Percentiles rank a stretch among this genome's conserved stretches.
Conservation (phyloP, 2,888 invertebrate species). For the Serrognathus titanus region DNA sequence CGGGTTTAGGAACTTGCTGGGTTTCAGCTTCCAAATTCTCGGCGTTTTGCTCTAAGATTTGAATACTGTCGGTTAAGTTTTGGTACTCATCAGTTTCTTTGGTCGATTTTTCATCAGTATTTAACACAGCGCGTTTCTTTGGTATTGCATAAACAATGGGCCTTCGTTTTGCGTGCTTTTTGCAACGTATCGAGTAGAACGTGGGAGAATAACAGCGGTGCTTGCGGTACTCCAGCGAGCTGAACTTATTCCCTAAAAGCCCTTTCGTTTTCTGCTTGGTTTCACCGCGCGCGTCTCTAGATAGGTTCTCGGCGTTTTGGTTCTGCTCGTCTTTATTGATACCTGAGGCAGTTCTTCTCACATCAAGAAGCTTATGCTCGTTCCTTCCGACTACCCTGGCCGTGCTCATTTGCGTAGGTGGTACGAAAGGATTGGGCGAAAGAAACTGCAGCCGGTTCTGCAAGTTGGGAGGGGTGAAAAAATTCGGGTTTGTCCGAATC, state of each 20-base stretch:
- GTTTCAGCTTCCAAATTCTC: constrained; percentile 33
- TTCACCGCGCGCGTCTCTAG: background rate
- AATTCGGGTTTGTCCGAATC: constrained; percentile 23
- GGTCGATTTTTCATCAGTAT: background rate
- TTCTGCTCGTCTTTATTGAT: constrained; percentile 25
- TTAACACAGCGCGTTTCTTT: constrained; percentile 21
- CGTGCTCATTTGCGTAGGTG: background rate
- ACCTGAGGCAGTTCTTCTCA: constrained; percentile 39
- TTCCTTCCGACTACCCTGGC: constrained; percentile 35
- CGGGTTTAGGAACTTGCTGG: constrained; percentile 52
- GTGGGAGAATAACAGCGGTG: constrained; percentile 49
- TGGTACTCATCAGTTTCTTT: constrained; percentile 52
- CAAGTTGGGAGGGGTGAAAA: background rate
- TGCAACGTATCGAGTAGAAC: constrained; percentile 48
- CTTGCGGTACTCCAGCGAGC: constrained; percentile 43
- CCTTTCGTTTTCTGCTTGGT: constrained; percentile 18
- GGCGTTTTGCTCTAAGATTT: constrained; percentile 58
- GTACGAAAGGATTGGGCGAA: background rate
- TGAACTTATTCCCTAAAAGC: constrained; percentile 24
- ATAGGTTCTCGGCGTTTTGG: constrained; percentile 2
- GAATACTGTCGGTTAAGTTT: constrained; percentile 65
- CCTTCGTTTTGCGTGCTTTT: constrained; percentile 46
- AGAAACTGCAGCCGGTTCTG: background rate
- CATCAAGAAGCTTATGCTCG: constrained; percentile 31
- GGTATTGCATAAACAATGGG: constrained; percentile 45